phyloP scores from a whole-genome alignment of 2,797 vertebrate genomes.

The Phataginus tetradactyla region DNA sequence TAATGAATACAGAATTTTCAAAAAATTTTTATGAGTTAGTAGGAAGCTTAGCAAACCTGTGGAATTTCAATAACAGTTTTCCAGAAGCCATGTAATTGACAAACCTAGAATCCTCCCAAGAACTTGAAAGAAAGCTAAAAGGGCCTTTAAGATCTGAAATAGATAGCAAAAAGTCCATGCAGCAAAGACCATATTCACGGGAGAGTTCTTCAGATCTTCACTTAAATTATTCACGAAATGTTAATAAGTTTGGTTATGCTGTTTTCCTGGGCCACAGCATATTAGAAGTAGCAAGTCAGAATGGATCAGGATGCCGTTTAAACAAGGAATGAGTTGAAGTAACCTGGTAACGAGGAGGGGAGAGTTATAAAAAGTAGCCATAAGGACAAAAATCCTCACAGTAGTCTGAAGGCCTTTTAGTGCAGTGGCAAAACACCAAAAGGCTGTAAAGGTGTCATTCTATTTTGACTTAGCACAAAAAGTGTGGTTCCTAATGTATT shows the following conservation, averaged over 20 bases:
- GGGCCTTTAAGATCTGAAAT: not conserved
- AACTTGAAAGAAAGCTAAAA: constrained; percentile 37
- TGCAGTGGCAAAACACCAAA: not conserved
- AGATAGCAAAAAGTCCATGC: not conserved
- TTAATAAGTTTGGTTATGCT: constrained; percentile 16
- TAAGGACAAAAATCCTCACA: not conserved
- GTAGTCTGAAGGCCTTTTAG: not conserved
- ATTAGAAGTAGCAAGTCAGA: not conserved
- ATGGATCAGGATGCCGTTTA: not conserved
- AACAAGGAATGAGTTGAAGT: not conserved
- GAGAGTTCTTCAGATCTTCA: not conserved
- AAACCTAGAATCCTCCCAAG: not conserved
- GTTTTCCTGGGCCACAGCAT: not conserved
- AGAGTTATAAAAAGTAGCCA: not conserved
- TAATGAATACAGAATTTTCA: constrained; percentile 14
- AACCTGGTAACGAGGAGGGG: not conserved
- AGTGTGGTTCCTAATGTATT: not conserved
- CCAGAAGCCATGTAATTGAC: not conserved
- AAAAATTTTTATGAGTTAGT: not conserved
- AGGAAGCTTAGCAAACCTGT: constrained; percentile 21
- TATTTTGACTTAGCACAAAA: not conserved
- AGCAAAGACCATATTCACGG: not conserved
- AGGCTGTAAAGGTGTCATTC: not conserved
- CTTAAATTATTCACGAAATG: not conserved
- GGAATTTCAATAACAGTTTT: constrained; percentile 24